Percentiles rank a stretch among this genome's conserved stretches.
These are phyloP conservation scores for Spicauda simplicius DNA, from an alignment of 2,888 invertebrate species.

Conservation along the genomic window DNA sequence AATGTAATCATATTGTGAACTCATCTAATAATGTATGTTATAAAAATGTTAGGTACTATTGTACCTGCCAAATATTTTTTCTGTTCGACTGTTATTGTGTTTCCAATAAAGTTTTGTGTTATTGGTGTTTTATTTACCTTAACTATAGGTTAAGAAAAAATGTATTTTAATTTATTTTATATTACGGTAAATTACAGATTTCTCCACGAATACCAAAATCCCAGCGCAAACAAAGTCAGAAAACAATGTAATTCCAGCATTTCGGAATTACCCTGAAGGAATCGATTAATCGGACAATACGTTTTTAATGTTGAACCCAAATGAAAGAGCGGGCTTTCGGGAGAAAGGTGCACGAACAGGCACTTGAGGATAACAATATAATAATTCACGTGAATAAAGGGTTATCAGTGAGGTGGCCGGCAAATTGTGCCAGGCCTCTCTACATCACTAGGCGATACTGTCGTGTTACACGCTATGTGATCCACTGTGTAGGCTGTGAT, in stretches of 20 bases:
- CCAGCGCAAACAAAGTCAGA: slow-evolving; percentile 11
- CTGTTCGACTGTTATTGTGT: no score
- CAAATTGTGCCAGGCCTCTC: slow-evolving; percentile 34
- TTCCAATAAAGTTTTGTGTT: background rate
- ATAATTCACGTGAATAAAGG: slow-evolving; percentile 68
- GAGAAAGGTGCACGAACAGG: slow-evolving; percentile 36
- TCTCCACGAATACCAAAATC: slow-evolving; percentile 18
- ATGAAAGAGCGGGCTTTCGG: slow-evolving; percentile 31
- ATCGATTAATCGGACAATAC: slow-evolving; percentile 35
- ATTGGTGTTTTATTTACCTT: slow-evolving; percentile 13
- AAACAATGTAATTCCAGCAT: slow-evolving; percentile 3
- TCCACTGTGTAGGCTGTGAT: slow-evolving; percentile 27
- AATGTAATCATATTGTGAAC: no score
- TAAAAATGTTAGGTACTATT: no score
- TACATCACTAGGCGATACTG: slow-evolving; percentile 41
- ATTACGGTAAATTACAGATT: no score
- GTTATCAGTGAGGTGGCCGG: slow-evolving; percentile 52
- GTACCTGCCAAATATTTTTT: no score
- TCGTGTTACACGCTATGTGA: slow-evolving; percentile 59
- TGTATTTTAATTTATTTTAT: no score
- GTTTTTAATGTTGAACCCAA: slow-evolving; percentile 30
- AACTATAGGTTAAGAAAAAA: background rate
- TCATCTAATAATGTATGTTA: no score
- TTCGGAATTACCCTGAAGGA: slow-evolving; percentile 32
- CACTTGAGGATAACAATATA: slow-evolving; percentile 55